These are phyloP conservation scores for Orchestia grillus DNA, from an alignment of 1,140 invertebrate genomes.

Conservation along the genomic window DNA sequence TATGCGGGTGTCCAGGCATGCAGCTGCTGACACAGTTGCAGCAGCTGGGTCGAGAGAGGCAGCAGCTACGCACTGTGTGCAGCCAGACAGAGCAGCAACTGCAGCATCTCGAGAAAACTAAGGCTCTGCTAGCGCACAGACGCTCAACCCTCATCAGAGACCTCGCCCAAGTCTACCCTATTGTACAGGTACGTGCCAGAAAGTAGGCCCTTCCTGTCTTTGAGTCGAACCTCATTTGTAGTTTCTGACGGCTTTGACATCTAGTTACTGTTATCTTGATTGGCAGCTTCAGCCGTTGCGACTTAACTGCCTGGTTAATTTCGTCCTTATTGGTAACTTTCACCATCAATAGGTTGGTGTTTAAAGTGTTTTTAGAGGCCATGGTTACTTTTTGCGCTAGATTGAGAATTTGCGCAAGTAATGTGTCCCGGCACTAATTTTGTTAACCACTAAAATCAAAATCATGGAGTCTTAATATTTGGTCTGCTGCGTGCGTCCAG, in stretches of 20 bases:
- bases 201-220: not conserved
- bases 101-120: conserved; percentile 25
- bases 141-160: conserved; percentile 7
- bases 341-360: too few species aligned
- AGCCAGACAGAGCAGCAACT: not conserved
- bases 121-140: not conserved
- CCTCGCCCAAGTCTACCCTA: conserved; percentile 19
- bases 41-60: conserved; percentile 15
- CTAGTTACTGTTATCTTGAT: not conserved
- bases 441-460: not conserved
- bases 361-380: too few species aligned
- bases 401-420: not conserved
- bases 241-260: not conserved
- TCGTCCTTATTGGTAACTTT: too few species aligned
- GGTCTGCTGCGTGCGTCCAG: not conserved
- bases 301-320: too few species aligned
- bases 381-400: not conserved
- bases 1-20: not conserved
- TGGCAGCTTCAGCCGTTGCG: not conserved
- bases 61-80: conserved; percentile 31
- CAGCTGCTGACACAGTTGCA: conserved; percentile 20
- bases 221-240: not conserved
- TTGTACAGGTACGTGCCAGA: conserved; percentile 8
- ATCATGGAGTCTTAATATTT: not conserved
- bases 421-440: not conserved